Evolutionary conservation across 2,797 vertebrate genomes (phyloP), one percentile per base, ranked within the genome.

Genomic region (Catharus ustulatus): DNA sequence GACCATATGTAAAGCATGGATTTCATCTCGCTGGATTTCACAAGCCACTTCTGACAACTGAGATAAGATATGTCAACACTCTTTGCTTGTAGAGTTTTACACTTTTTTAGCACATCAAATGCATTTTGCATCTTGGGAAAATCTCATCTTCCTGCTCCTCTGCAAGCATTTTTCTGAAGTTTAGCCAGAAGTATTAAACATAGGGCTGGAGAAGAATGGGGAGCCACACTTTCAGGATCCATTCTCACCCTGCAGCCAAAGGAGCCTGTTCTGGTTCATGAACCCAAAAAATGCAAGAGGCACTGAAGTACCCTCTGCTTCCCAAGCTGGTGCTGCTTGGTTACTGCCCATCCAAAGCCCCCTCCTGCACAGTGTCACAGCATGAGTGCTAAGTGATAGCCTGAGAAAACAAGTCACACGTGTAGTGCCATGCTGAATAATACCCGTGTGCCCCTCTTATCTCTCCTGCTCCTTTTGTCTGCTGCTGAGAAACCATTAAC

Each of bases 61-160:
- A 96, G 92, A 94, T 96, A 97, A 97, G 91, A 93, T 80, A 86
- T 21, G 83, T 95, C 94, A 96, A 93, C 95, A 90, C 89, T 51
- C 73, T 88, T n/a, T 22, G 34, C 81, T 81, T 69, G 74, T 55
- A 91, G 80, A 83, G 76, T 91, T 96, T 96, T 96, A 93, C 68
- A 80, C 80, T 93, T 89, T 92, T 96, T 92, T 93, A 94, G 80
- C 78, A 87, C 73, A 92, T 85, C 67, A 85, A 79, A 86, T 72
- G 30, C 66, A 72, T 93, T 89, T 83, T 64, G 7, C 62, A 79
- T 84, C 88, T 82, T 73, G n/a, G 20, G n/a, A 78, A 90, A 90
- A 88, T 82, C 58, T 89, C 72, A 52, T 89, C 81, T 78, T 83
- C 52, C 66, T 87, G 51, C 30, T 67, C 27, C 30, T 92, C 90